Conservation (phyloP, 2,888 invertebrate genomes). For the Rhodophaea formosa region DNA sequence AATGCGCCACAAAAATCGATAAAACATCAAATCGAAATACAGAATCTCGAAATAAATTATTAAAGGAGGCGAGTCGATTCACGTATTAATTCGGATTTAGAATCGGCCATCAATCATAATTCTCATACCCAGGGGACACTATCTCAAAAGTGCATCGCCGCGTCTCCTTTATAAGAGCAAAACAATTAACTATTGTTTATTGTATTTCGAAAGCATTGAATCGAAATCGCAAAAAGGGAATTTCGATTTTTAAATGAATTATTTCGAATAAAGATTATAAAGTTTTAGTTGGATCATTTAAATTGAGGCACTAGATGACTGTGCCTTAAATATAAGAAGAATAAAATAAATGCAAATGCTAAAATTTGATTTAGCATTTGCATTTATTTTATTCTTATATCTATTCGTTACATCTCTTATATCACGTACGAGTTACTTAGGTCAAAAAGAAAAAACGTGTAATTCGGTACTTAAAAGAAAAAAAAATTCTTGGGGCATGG, state of each 20-base stretch:
- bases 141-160: conserved; percentile 60
- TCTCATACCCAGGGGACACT: conserved; percentile 54
- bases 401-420: too few relatives aligned
- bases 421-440: too few relatives aligned
- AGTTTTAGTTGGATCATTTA: neutral
- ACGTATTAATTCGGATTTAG: conserved; percentile 67
- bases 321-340: too few relatives aligned
- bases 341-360: too few relatives aligned
- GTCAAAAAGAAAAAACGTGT: too few relatives aligned
- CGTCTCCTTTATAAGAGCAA: conserved; percentile 20
- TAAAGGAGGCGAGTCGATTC: conserved; percentile 59
- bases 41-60: conserved; percentile 65
- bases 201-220: conserved; percentile 51
- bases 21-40: conserved; percentile 43
- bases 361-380: too few relatives aligned
- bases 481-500: too few relatives aligned
- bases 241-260: conserved; percentile 45
- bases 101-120: conserved; percentile 73
- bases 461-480: too few relatives aligned
- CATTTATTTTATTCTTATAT: too few relatives aligned
- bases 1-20: conserved; percentile 49
- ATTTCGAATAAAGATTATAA: conserved; percentile 34
- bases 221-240: conserved; percentile 43
- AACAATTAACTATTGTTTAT: conserved; percentile 64
- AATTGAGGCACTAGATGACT: too few relatives aligned